These are phyloP conservation scores for Lathamus discolor DNA, from an alignment of 2,113 vertebrate species.

Conservation along the genomic window DNA sequence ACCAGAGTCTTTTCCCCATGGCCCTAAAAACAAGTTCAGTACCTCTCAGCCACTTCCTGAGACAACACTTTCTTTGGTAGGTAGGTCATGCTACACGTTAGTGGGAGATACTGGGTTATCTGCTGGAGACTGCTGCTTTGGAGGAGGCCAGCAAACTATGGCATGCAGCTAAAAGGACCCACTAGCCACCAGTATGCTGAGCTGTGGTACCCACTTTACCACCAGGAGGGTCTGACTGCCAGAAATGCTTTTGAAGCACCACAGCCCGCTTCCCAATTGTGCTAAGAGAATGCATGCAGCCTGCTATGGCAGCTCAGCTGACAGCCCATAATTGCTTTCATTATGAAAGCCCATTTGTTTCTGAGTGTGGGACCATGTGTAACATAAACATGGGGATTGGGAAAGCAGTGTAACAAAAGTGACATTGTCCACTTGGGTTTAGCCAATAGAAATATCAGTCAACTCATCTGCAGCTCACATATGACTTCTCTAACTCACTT, in stretches of 20 bases:
- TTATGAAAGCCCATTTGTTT: background rate
- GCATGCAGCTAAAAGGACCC: background rate
- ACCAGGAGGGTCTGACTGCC: background rate
- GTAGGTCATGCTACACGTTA: background rate
- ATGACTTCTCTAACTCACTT: background rate
- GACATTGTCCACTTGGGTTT: background rate
- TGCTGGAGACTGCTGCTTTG: background rate
- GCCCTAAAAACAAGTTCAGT: background rate
- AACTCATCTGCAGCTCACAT: background rate
- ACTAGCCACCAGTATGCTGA: accelerated
- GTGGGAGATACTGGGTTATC: background rate
- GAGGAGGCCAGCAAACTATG: background rate
- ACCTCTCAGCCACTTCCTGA: background rate
- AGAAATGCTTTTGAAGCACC: background rate
- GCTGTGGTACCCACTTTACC: background rate
- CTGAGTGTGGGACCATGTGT: background rate
- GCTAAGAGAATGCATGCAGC: background rate
- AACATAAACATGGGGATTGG: background rate
- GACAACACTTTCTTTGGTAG: background rate
- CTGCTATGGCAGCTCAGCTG: background rate
- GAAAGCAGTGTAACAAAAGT: background rate
- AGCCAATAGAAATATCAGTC: background rate
- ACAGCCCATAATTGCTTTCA: background rate
- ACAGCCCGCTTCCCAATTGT: background rate
- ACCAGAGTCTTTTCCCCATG: background rate